Percentiles rank a stretch among this genome's conserved stretches.
phyloP scores from a whole-genome alignment of 2,888 invertebrate genomes.

The Stictocephala bisonia region DNA sequence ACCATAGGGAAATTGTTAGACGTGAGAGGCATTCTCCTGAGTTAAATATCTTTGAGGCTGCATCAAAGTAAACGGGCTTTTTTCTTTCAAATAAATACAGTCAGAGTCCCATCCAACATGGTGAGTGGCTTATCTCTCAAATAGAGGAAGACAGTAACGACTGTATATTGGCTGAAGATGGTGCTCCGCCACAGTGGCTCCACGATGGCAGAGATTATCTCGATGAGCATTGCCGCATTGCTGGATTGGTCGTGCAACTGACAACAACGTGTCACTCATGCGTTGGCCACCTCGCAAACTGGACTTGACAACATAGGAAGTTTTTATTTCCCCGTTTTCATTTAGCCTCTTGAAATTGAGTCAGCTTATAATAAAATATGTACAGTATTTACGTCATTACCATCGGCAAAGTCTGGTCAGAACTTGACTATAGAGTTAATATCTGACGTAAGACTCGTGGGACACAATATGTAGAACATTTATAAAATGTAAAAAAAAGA shows the following conservation, averaged over 20 bases:
- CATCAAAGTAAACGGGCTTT: conserved; percentile 41
- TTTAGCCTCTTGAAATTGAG: too few species aligned
- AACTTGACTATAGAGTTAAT: too few species aligned
- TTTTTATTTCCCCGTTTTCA: conserved; percentile 25
- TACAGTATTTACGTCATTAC: too few species aligned
- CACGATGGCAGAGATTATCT: conserved; percentile 22
- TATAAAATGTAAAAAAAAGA: too few species aligned
- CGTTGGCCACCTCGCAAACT: conserved; percentile 17
- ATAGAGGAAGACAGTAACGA: conserved; percentile 38
- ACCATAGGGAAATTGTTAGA: conserved; percentile 25
- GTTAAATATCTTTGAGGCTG: conserved; percentile 36
- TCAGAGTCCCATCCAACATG: neutral
- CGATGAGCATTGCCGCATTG: neutral
- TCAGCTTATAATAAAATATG: too few species aligned
- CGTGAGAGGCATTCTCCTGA: conserved; percentile 38
- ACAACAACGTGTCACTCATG: conserved; percentile 36
- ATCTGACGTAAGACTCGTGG: too few species aligned
- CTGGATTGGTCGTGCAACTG: conserved; percentile 29
- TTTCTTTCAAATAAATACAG: conserved; percentile 1
- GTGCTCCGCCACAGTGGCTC: conserved; percentile 34
- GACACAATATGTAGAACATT: too few species aligned
- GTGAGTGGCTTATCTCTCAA: conserved; percentile 41
- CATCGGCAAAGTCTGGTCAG: too few species aligned
- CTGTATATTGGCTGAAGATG: conserved; percentile 40
- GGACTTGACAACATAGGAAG: conserved; percentile 27